A percentile compares a stretch with the other conserved stretches of the same genome.
phyloP scores from a whole-genome alignment of 1,140 invertebrate genomes.

The Hylaeus volcanicus region DNA sequence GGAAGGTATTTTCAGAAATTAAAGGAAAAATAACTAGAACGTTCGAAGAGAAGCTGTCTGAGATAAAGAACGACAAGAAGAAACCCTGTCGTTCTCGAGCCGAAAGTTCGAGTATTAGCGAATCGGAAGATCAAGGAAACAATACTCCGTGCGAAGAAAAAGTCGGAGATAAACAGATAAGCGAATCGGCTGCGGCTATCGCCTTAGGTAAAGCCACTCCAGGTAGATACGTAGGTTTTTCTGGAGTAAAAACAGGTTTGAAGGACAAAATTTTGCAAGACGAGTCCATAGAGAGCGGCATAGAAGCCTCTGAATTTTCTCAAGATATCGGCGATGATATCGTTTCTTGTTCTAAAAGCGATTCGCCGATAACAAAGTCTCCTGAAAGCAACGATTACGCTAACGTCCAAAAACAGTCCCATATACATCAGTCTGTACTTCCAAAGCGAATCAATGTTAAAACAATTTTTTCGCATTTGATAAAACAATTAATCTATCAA shows the following conservation, averaged over 20 bases:
- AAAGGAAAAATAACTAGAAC: conserved; percentile 84
- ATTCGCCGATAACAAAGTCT: not conserved
- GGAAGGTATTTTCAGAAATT: conserved; percentile 82
- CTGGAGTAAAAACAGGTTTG: conserved; percentile 74
- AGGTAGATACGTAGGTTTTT: conserved; percentile 73
- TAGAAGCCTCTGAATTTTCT: conserved; percentile 81
- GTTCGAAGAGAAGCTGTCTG: conserved; percentile 83
- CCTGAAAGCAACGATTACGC: not conserved
- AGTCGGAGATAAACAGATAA: conserved; percentile 66
- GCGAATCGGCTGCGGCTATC: conserved; percentile 31
- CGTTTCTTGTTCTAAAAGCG: not conserved
- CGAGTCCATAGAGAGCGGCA: conserved; percentile 81
- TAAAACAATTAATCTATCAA: conserved; percentile 45
- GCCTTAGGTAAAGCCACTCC: conserved; percentile 45
- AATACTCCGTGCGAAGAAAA: conserved; percentile 73
- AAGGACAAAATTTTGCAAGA: conserved; percentile 75
- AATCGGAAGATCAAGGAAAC: conserved; percentile 81
- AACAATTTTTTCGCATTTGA: conserved; percentile 49
- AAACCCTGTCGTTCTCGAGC: conserved; percentile 73
- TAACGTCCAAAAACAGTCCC: not conserved
- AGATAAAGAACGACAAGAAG: conserved; percentile 81
- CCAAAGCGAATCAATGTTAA: conserved; percentile 2
- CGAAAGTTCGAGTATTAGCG: conserved; percentile 82
- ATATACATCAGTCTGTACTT: not conserved
- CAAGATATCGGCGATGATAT: conserved; percentile 56